phyloP scores from a whole-genome alignment of 1,140 invertebrate species.

The Drosophila obscura region DNA sequence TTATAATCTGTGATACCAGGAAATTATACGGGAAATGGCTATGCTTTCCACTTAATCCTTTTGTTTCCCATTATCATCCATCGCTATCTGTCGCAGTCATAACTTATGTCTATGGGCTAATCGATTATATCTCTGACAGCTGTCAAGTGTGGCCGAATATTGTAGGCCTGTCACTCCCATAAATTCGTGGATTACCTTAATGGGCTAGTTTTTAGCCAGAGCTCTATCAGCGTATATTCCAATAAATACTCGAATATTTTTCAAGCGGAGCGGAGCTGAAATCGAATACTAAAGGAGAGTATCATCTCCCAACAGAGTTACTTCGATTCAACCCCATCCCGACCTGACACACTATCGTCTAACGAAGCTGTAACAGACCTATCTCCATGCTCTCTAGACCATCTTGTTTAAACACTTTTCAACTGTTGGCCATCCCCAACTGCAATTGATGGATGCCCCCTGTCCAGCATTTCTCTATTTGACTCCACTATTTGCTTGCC shows the following conservation, averaged over 20 bases:
- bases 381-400: too few relatives aligned
- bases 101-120: conserved; percentile 26
- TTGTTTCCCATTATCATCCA: conserved; percentile 23
- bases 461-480: background rate
- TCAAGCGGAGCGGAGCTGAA: background rate
- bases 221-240: background rate
- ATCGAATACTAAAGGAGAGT: background rate
- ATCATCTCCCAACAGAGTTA: too few relatives aligned
- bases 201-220: conserved; percentile 17
- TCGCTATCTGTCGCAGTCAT: conserved; percentile 26
- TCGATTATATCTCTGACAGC: conserved; percentile 37
- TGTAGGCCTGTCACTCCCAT: conserved; percentile 30
- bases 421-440: background rate
- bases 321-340: too few relatives aligned
- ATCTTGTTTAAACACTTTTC: background rate
- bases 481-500: conserved; percentile 13
- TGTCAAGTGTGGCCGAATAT: conserved; percentile 31
- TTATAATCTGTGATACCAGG: conserved; percentile 32
- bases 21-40: conserved; percentile 31
- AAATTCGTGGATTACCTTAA: conserved; percentile 42
- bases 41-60: conserved; percentile 25
- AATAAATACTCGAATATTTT: background rate
- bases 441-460: conserved; percentile 23
- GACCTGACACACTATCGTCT: too few relatives aligned
- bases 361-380: too few relatives aligned